phyloP scores from a whole-genome alignment of 2,888 invertebrate species.

The Sarcophaga variegata region DNA sequence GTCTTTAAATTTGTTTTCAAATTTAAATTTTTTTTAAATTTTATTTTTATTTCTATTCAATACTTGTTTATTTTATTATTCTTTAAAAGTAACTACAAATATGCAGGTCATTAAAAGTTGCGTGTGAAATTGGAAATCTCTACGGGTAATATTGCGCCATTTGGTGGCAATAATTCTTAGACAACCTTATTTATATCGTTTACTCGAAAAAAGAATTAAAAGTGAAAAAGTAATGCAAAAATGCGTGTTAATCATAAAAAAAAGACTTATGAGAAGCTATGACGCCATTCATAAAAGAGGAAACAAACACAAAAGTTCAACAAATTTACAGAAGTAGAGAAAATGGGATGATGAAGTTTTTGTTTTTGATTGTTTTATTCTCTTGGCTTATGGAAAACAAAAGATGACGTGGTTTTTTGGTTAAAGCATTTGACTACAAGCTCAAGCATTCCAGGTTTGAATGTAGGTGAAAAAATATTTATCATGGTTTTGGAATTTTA shows the following conservation, averaged over 20 bases:
- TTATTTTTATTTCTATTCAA: too few relatives aligned
- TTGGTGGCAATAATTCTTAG: constrained; percentile 15
- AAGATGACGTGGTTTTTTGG: too few relatives aligned
- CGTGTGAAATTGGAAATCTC: constrained; percentile 11
- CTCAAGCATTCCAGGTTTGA: too few relatives aligned
- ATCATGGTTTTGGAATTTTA: too few relatives aligned
- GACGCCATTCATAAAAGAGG: constrained; percentile 33
- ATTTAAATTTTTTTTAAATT: too few relatives aligned
- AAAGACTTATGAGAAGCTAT: constrained; percentile 34
- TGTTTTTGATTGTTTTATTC: too few relatives aligned
- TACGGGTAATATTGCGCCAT: not conserved
- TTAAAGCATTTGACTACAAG: too few relatives aligned
- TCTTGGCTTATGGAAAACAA: too few relatives aligned
- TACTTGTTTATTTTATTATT: too few relatives aligned
- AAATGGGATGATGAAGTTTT: not conserved
- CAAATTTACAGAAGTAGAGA: not conserved
- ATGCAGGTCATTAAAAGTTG: constrained; percentile 3
- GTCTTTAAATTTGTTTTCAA: too few relatives aligned
- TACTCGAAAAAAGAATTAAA: not conserved
- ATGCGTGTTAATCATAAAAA: constrained; percentile 32
- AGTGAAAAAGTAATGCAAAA: constrained; percentile 21
- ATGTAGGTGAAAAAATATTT: too few relatives aligned
- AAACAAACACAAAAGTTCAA: not conserved
- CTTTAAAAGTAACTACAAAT: not conserved
- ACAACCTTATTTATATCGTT: constrained; percentile 39